A percentile compares a stretch with the other conserved stretches of the same genome.
phyloP scores from a whole-genome alignment of 92 coral and sea anemone genomes.

The Porites cylindrica region DNA sequence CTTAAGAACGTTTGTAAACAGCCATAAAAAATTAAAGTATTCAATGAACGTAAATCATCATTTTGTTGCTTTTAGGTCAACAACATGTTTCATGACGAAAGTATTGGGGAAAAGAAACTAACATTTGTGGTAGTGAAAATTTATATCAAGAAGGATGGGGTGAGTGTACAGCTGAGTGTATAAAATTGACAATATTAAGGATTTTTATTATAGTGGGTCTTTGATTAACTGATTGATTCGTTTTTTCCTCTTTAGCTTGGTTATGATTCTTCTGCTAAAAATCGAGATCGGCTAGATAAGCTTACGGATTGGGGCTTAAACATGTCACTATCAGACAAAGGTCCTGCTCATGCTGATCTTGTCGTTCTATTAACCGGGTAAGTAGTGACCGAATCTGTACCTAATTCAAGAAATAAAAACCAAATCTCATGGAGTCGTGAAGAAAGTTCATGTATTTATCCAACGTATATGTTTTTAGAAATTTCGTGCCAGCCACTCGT shows the following conservation, averaged over 20 bases:
- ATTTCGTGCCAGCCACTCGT: too few relatives aligned
- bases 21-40: too few relatives aligned
- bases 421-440: too few relatives aligned
- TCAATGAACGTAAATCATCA: not conserved
- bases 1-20: too few relatives aligned
- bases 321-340: slow-evolving; percentile 53
- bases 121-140: slow-evolving; percentile 74
- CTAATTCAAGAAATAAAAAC: too few relatives aligned
- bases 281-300: slow-evolving; percentile 29
- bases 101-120: slow-evolving; percentile 78
- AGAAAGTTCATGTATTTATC: too few relatives aligned
- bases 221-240: not conserved
- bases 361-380: slow-evolving; percentile 82
- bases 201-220: not conserved
- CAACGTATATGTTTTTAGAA: too few relatives aligned
- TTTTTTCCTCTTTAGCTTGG: slow-evolving; percentile 63
- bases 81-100: slow-evolving; percentile 80
- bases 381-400: not conserved
- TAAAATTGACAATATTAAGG: too few relatives aligned
- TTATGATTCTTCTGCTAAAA: slow-evolving; percentile 48
- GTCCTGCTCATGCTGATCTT: slow-evolving; percentile 80
- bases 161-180: slow-evolving; percentile 58
- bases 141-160: slow-evolving; percentile 74
- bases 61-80: slow-evolving; percentile 50
- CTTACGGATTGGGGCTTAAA: slow-evolving; percentile 74